phyloP scores from a whole-genome alignment of 2,797 vertebrate genomes.

The Eremophila alpestris region DNA sequence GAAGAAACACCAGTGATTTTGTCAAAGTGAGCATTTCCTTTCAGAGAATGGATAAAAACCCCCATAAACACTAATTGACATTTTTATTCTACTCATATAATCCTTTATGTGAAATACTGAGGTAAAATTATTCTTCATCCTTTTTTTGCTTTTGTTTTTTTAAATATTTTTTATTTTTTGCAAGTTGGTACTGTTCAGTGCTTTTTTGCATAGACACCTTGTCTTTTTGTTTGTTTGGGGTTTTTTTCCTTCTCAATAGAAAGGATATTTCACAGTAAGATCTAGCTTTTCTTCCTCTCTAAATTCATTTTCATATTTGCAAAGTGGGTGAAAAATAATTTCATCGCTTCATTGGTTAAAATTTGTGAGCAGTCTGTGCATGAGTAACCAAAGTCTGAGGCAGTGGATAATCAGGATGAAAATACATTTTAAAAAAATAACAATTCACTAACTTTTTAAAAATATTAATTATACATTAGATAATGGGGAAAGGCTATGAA shows the following conservation, averaged over 20 bases:
- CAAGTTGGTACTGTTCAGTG: accelerated
- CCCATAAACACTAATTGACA: not conserved
- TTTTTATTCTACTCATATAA: not conserved
- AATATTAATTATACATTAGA: not conserved
- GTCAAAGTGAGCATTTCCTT: not conserved
- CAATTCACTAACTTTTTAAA: not conserved
- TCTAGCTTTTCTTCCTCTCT: not conserved
- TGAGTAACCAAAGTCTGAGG: not conserved
- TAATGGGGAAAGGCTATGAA: not conserved
- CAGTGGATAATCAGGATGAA: not conserved
- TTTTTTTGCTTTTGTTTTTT: not conserved
- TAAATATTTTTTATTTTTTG: not conserved
- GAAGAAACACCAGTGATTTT: not conserved
- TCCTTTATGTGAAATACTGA: not conserved
- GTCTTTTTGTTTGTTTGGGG: not conserved
- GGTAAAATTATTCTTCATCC: not conserved
- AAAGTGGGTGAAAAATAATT: not conserved
- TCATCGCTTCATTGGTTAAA: not conserved
- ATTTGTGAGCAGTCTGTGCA: not conserved
- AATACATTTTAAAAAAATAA: not conserved
- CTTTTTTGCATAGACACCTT: not conserved
- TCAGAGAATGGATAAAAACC: not conserved
- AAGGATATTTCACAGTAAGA: not conserved
- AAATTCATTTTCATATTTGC: not conserved
- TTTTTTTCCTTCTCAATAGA: not conserved